phyloP scores from a whole-genome alignment of 2,888 invertebrate genomes.

The Sminthurides aquaticus region DNA sequence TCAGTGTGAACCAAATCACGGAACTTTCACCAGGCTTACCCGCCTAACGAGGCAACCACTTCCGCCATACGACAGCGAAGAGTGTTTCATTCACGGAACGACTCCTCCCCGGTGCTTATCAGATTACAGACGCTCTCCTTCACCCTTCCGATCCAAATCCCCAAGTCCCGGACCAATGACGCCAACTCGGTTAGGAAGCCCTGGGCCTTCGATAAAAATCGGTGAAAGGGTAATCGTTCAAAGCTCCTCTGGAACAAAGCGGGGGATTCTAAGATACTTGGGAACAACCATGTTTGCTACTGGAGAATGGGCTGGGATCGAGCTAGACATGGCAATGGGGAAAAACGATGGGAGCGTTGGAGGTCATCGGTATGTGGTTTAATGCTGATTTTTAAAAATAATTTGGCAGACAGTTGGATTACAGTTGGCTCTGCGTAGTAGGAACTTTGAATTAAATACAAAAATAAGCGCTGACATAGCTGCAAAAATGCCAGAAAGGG shows the following conservation, averaged over 20 bases:
- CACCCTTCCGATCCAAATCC: slow-evolving; percentile 43
- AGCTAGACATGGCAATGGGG: slow-evolving; percentile 84
- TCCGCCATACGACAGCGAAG: slow-evolving; percentile 47
- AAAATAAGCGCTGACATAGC: no score
- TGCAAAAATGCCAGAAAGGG: no score
- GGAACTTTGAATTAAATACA: no score
- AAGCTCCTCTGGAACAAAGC: slow-evolving; percentile 77
- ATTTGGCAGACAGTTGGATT: neutral
- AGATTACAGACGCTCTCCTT: slow-evolving; percentile 21
- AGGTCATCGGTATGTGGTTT: slow-evolving; percentile 68
- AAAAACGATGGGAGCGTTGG: slow-evolving; percentile 94
- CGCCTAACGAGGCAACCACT: slow-evolving; percentile 70
- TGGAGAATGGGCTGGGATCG: slow-evolving; percentile 87
- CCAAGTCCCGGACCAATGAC: slow-evolving; percentile 38
- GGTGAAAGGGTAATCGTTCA: slow-evolving; percentile 85
- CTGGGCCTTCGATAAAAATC: slow-evolving; percentile 54
- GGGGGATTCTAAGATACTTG: slow-evolving; percentile 74
- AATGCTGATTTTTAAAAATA: neutral
- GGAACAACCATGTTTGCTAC: slow-evolving; percentile 81
- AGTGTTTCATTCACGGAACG: slow-evolving; percentile 25
- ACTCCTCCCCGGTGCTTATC: slow-evolving; percentile 26
- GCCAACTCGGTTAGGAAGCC: slow-evolving; percentile 24
- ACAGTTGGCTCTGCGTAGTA: neutral
- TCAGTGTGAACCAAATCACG: slow-evolving; percentile 83
- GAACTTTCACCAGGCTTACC: slow-evolving; percentile 83